Evolutionary conservation across 2,888 invertebrate species (phyloP), one percentile per base, ranked within the genome.

Genomic region (Pteria penguin): DNA sequence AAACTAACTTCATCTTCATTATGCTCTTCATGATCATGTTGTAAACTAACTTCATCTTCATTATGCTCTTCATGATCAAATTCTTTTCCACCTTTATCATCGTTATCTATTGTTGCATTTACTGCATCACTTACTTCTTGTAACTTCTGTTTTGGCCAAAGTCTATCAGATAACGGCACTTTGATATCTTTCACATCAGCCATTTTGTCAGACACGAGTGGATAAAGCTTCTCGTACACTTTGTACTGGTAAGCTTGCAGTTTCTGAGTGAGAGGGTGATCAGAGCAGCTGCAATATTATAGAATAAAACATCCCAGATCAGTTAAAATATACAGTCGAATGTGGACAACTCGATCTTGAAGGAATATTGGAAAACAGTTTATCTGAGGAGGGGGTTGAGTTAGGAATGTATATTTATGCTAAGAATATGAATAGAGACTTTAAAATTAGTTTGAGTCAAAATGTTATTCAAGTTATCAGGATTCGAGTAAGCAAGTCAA

Each of bases 261-360:
- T 36, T 89, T 79, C 58, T 85, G 75, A 8, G 89, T 89, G 8
- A 91, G 75, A 1, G 91, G 91, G 71, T 91, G 91, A 27, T 86
- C 87, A n/a, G 79, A 77, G 72, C 86, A 87, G 11, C 90, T 89
- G 84, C 55, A 82, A 78, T 22, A n/a, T n/a, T n/a, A n/a, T n/a
- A n/a, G n/a, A n/a, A n/a, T n/a, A n/a, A n/a, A 63, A 62, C 8
- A 27, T 26, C 2, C 4, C 18, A 62, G n/a, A 32, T n/a, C 4
- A 14, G n/a, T 31, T 22, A 18, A 4, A 14, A 8, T 27, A 62
- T 18, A 29, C 33, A 1, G 24, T 11, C 3, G 1, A 31, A n/a
- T 62, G 4, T 22, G 5, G n/a, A 11, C 26, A 66, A 52, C 24
- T 5, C 4, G 29, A 18, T 26, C 66, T 26, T 36, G 45, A 11